Percentiles rank a stretch among this genome's conserved stretches.
These are phyloP conservation scores for Semotilus atromaculatus DNA, from an alignment of 2,797 vertebrate genomes.

Conservation along the genomic window DNA sequence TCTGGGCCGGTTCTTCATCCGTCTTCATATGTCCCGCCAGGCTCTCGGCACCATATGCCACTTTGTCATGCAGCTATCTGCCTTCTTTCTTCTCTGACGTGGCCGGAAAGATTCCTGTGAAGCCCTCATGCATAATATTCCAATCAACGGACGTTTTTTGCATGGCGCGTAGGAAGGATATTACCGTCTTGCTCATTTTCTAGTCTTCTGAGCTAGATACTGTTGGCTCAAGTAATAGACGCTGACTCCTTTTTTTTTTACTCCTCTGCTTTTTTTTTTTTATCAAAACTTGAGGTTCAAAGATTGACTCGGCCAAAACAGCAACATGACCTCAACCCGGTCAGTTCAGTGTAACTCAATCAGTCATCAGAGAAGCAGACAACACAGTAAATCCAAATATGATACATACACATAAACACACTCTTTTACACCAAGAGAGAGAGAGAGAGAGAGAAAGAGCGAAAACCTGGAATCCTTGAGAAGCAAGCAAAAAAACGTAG, in stretches of 20 bases:
- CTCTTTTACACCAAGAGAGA: not conserved
- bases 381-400: not conserved
- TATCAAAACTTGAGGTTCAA: conserved; percentile 1
- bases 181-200: conserved; percentile 29
- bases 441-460: not conserved
- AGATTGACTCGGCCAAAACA: conserved; percentile 2
- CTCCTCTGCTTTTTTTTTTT: not conserved
- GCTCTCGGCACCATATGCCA: conserved; percentile 72
- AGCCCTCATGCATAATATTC: conserved; percentile 69
- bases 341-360: conserved; percentile 1
- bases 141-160: conserved; percentile 54
- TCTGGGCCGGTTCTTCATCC: conserved; percentile 79
- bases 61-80: conserved; percentile 80
- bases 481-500: not conserved
- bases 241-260: not conserved
- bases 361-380: conserved; percentile 7
- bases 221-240: not conserved
- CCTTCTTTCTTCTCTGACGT: conserved; percentile 86
- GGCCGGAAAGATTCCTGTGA: conserved; percentile 84
- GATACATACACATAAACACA: not conserved
- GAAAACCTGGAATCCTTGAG: conserved; percentile 28
- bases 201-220: not conserved
- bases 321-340: not conserved
- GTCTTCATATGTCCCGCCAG: conserved; percentile 78
- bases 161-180: conserved; percentile 18